These are phyloP conservation scores for Cydia strobilella DNA, from an alignment of 1,140 invertebrate species.

Conservation along the genomic window DNA sequence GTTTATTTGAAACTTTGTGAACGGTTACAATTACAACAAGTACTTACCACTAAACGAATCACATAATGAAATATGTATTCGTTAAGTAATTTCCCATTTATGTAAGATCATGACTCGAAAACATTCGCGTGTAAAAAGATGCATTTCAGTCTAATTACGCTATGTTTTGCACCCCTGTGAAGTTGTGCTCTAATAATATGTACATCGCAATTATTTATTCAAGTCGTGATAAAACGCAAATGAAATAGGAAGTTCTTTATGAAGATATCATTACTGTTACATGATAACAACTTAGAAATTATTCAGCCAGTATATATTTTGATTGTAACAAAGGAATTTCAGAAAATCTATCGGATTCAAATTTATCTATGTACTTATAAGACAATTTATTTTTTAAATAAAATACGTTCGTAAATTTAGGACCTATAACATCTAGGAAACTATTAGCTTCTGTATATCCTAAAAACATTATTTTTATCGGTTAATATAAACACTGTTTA, in stretches of 20 bases:
- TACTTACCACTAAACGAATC: conserved; percentile 13
- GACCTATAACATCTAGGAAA: neutral
- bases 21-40: conserved; percentile 32
- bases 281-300: conserved; percentile 1
- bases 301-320: neutral
- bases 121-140: neutral
- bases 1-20: conserved; percentile 33
- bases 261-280: neutral
- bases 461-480: too few relatives aligned
- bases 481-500: too few relatives aligned
- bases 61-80: conserved; percentile 20
- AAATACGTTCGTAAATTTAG: neutral
- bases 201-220: neutral
- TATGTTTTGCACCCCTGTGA: neutral
- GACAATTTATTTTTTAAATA: neutral
- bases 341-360: neutral
- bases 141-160: neutral
- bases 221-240: neutral
- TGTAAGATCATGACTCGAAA: conserved; percentile 11
- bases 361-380: neutral
- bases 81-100: conserved; percentile 12
- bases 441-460: neutral
- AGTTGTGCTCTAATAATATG: neutral
- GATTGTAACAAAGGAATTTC: conserved; percentile 20
- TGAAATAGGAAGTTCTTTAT: conserved; percentile 9